These are phyloP conservation scores for Silurus glanis DNA, from an alignment of 2,113 vertebrate genomes.

Conservation along the genomic window DNA sequence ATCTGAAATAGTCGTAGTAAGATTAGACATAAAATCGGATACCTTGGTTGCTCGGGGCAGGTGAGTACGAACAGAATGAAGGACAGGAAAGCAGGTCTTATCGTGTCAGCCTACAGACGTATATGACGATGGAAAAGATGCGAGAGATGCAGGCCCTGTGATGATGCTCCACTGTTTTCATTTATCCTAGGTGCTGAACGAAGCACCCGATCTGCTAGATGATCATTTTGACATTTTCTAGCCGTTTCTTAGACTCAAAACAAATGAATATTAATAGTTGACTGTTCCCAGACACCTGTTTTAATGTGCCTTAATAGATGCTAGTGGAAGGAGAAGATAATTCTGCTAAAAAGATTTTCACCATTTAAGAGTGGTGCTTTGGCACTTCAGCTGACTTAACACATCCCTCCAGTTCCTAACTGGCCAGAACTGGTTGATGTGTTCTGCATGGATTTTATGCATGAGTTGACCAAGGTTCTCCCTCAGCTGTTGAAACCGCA, in stretches of 20 bases:
- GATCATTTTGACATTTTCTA: background rate
- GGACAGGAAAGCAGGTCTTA: background rate
- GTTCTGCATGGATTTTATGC: constrained; percentile 70
- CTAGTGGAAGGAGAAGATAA: constrained; percentile 24
- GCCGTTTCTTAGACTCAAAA: background rate
- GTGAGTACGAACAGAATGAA: background rate
- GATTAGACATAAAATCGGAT: background rate
- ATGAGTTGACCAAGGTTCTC: constrained; percentile 69
- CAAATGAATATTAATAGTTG: background rate
- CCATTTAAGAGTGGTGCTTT: constrained; percentile 4
- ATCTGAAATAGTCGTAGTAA: background rate
- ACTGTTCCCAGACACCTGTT: background rate
- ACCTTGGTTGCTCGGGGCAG: background rate
- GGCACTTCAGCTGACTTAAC: constrained; percentile 60
- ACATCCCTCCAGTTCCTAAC: constrained; percentile 49
- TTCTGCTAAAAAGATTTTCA: constrained; percentile 8
- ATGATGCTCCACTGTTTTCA: background rate
- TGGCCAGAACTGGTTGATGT: constrained; percentile 66
- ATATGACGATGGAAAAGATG: background rate
- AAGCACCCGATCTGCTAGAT: background rate
- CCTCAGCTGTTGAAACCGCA: constrained; percentile 60
- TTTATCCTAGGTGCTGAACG: background rate
- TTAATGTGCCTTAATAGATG: constrained; percentile 41
- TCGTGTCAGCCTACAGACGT: background rate
- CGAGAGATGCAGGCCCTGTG: background rate